Evolutionary conservation across 2,113 vertebrate genomes (phyloP), one percentile per base, ranked within the genome.

Genomic region (Centropus bengalensis): DNA sequence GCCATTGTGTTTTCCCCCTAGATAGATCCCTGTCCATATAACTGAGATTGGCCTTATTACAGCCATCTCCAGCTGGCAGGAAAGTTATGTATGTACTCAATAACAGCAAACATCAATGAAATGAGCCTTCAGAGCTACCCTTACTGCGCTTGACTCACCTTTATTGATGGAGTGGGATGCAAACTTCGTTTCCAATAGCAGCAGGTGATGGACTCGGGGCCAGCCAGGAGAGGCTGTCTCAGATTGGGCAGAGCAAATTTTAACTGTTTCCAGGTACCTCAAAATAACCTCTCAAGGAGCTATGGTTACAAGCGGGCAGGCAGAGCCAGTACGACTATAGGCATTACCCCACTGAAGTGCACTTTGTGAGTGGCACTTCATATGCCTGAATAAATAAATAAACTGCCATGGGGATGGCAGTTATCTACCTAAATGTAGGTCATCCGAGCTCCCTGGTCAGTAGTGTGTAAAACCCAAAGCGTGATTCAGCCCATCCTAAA

Each of bases 21-120:
- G 54, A 89, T 94, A 66, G 47, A 71, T 82, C 49, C 2, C 9
- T 82, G n/a, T 59, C 26, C 32, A 10, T 75, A 73, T 81, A 81
- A 71, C 58, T 78, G 54, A 71, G 70, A 30, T n/a, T 84, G 77
- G 64, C 82, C 94, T 91, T 89, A 92, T 95, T 92, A 86, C 73
- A 88, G 77, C 47, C 58, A 52, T 82, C 74, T 94, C 60, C 86
- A 91, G 60, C 92, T 88, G 81, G 56, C 86, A 94, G 81, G 2
- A 64, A 91, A 88, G 80, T 92, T 89, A 93, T 78, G 51, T 91
- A 89, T 87, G 47, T 88, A 63, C 86, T 86, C 84, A 91, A 54
- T 94, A 93, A 88, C 62, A 96, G 67, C 68, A 93, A 93, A 76
- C 45, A 91, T 93, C 89, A 93, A 91, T 73, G 88, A 96, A 93